These are phyloP conservation scores for Bettongia penicillata DNA, from an alignment of 2,113 vertebrate species.

Conservation along the genomic window DNA sequence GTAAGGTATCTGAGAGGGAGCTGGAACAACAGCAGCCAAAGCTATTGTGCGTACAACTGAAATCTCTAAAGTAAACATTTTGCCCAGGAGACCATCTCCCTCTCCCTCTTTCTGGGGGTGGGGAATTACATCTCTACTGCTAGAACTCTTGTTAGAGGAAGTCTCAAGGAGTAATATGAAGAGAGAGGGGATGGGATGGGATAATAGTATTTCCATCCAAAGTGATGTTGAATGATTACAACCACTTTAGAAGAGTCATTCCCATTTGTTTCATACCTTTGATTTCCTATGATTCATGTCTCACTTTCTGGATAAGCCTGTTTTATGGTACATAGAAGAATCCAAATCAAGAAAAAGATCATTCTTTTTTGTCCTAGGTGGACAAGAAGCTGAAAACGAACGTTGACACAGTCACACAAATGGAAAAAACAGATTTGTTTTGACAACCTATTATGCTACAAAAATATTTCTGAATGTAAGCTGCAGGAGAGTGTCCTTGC, in stretches of 20 bases:
- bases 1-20: neutral
- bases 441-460: slow-evolving; percentile 86
- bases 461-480: slow-evolving; percentile 87
- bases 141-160: neutral
- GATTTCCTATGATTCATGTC: neutral
- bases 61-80: neutral
- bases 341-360: slow-evolving; percentile 45
- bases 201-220: neutral
- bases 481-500: slow-evolving; percentile 80
- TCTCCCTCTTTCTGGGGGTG: too few relatives aligned
- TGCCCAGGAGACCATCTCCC: neutral
- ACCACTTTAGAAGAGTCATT: neutral
- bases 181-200: neutral
- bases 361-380: slow-evolving; percentile 67
- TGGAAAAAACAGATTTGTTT: slow-evolving; percentile 87
- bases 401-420: slow-evolving; percentile 70
- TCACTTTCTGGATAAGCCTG: slow-evolving; percentile 3
- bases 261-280: neutral
- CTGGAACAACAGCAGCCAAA: neutral
- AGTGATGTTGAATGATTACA: neutral
- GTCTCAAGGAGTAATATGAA: neutral
- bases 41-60: neutral
- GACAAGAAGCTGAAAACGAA: slow-evolving; percentile 78
- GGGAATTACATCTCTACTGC: neutral
- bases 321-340: slow-evolving; percentile 5